phyloP scores from a whole-genome alignment of 2,797 vertebrate species.

The Alauda arvensis region DNA sequence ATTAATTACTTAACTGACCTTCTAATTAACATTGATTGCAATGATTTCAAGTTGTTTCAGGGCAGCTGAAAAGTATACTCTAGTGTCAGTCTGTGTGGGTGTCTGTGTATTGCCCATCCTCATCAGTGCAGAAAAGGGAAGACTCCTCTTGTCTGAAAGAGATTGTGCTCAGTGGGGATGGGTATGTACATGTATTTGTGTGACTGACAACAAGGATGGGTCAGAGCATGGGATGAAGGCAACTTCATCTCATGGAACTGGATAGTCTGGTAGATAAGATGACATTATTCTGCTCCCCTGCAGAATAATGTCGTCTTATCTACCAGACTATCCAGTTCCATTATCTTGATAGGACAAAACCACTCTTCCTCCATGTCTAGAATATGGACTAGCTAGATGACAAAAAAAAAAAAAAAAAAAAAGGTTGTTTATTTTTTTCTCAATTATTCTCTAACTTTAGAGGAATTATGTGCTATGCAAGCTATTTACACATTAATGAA shows the following conservation, averaged over 20 bases:
- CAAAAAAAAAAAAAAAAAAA: not conserved
- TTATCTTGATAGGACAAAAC: not conserved
- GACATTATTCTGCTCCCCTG: not conserved
- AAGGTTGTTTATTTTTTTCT: accelerated
- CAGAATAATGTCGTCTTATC: not conserved
- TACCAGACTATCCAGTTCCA: not conserved
- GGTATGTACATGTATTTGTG: accelerated
- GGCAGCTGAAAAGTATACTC: not conserved
- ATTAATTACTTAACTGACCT: not conserved
- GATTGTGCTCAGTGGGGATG: not conserved
- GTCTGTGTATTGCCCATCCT: not conserved
- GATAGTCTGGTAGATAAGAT: too few species aligned
- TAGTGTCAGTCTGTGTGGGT: not conserved
- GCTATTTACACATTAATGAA: not conserved
- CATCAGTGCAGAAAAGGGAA: not conserved
- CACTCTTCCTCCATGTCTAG: not conserved
- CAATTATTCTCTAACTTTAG: not conserved
- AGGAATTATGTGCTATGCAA: not conserved
- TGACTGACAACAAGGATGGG: not conserved
- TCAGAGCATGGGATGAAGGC: not conserved
- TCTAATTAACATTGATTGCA: not conserved
- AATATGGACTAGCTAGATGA: not conserved
- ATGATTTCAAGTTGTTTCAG: not conserved
- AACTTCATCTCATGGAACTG: too few species aligned
- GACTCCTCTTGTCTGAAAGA: not conserved